Evolutionary conservation across 1,140 invertebrate species (phyloP), one percentile per base, ranked within the genome.

Genomic region (Anastrepha ludens): DNA sequence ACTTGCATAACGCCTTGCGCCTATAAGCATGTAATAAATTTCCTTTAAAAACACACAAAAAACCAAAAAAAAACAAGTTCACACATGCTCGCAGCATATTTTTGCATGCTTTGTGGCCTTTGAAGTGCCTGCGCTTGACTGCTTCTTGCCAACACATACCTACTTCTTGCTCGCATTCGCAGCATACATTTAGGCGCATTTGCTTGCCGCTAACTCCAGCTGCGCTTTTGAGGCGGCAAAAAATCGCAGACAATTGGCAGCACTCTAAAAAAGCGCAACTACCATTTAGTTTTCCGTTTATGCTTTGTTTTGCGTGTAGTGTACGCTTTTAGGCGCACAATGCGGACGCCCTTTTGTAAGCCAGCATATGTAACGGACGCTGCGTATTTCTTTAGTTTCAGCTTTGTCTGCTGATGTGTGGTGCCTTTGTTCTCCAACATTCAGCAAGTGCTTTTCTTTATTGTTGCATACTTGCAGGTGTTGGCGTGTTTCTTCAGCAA

Each of bases 51-150:
- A 29, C 29, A 29, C 64, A 67, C 29, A 58, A 58, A 58, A 58
- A 13, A 7, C 1, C 64, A 41, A 67, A 9, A 29, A 41, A 41
- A 39, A 6, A 41, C 15, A 47, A 47, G 41, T 74, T 47, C 7
- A 47, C 41, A 74, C 11, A 74, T 74, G 67, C 67, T 5, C 15
- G 39, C 67, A 47, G 67, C 67, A 17, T 13, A 74, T 44, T 74
- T 74, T 74, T 15, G 13, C 41, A 74, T 41, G 67, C 67, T 74
- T 47, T 74, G 67, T 41, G 67, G 41, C 67, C 67, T 74, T 47
- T 74, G 15, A 74, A 74, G 67, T 74, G 67, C n/a, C 67, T 74
- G 67, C 67, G 67, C 67, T 74, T 74, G 67, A 74, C 67, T 74
- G 67, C 67, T 74, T 74, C 67, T 74, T 74, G 15, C 67, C 44